Conservation (phyloP, 2,888 invertebrate species). For the Vesta saturnalis region DNA sequence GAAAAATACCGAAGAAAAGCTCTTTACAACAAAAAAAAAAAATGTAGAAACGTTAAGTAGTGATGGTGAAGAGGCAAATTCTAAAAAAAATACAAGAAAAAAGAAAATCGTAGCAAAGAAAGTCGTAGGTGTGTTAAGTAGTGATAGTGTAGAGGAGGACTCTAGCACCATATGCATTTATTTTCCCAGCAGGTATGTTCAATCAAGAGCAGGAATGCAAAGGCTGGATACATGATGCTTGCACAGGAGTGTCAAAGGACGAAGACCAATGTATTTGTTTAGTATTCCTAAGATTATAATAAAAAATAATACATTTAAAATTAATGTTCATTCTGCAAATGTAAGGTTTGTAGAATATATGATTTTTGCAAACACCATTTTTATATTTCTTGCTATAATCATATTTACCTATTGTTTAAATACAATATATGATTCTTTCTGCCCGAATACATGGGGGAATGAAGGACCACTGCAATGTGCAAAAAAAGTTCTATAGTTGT, state of each 20-base stretch:
- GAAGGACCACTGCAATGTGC: conserved; percentile 9
- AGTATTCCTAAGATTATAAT: conserved; percentile 4
- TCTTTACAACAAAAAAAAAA: neutral
- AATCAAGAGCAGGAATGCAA: conserved; percentile 5
- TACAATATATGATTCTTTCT: neutral
- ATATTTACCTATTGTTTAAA: neutral
- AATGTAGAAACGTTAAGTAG: neutral
- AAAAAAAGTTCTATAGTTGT: conserved; percentile 11
- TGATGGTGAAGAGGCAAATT: conserved; percentile 2
- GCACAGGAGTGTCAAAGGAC: conserved; percentile 3
- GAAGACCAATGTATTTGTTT: conserved; percentile 11
- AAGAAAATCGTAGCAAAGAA: neutral
- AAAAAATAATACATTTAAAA: conserved; percentile 5
- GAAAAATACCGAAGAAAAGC: neutral
- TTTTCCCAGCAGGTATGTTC: conserved; percentile 10
- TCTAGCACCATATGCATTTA: conserved; percentile 12
- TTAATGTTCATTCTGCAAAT: conserved; percentile 4
- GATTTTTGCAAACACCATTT: neutral
- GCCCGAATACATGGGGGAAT: conserved; percentile 10
- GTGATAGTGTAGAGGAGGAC: conserved; percentile 12
- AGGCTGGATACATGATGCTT: conserved; percentile 8
- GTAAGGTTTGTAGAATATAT: neutral
- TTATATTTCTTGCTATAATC: neutral
- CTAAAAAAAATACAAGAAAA: too few relatives aligned
- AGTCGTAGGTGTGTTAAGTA: conserved; percentile 6